Evolutionary conservation across 2,113 vertebrate genomes (phyloP).

Genomic region (Anthoscopus minutus): DNA sequence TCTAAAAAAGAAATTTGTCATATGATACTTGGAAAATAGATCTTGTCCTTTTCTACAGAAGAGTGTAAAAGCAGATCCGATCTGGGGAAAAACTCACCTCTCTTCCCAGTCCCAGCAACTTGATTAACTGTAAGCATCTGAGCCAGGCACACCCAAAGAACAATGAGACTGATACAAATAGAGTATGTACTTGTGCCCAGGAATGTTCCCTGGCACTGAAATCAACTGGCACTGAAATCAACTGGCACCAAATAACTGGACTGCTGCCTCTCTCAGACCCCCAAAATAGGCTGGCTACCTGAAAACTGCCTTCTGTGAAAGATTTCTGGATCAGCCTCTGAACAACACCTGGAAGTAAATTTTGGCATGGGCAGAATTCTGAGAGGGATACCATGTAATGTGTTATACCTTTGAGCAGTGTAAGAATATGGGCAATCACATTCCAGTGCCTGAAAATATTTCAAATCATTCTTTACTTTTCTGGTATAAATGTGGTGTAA

Average conservation of each 20-base stretch:
- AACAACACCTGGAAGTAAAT: neutral
- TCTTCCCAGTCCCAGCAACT: neutral
- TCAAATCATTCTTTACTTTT: neutral
- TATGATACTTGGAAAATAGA: neutral
- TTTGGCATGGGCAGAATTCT: neutral
- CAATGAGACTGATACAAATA: neutral
- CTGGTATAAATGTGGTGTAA: neutral
- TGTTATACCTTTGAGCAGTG: neutral
- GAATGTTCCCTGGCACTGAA: conserved; percentile 22
- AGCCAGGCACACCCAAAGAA: conserved; percentile 18
- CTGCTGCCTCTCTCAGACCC: neutral
- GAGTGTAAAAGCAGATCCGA: neutral
- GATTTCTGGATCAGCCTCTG: neutral
- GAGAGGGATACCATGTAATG: neutral
- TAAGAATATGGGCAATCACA: neutral
- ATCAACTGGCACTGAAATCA: neutral
- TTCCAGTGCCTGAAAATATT: neutral
- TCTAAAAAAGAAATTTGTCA: neutral
- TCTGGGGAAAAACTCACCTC: neutral
- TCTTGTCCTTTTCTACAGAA: neutral
- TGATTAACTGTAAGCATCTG: neutral
- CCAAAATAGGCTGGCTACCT: neutral
- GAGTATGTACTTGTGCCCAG: neutral
- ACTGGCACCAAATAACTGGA: neutral
- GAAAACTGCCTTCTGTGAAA: neutral